A percentile compares a stretch with the other conserved stretches of the same genome.
Conservation (phyloP, 2,888 invertebrate species). For the Altica lythri region DNA sequence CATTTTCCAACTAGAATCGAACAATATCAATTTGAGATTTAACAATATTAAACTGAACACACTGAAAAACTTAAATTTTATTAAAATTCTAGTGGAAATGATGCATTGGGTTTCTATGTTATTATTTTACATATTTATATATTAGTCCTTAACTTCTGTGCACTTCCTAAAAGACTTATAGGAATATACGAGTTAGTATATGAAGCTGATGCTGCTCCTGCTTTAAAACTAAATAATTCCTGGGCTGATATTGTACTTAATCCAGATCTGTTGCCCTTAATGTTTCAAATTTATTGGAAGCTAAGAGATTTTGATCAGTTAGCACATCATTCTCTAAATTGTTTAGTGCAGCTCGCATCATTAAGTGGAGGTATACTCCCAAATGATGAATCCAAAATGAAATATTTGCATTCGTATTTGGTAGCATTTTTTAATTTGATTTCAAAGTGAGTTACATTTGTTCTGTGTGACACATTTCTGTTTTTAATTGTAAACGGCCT, state of each 20-base stretch:
- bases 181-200: constrained; percentile 73
- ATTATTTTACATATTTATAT: too few relatives aligned
- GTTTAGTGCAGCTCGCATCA: constrained; percentile 80
- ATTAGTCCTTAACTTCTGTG: constrained; percentile 39
- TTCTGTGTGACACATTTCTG: too few relatives aligned
- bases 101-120: too few relatives aligned
- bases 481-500: too few relatives aligned
- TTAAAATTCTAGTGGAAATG: too few relatives aligned
- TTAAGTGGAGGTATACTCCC: constrained; percentile 64
- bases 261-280: constrained; percentile 73
- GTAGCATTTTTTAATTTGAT: constrained; percentile 66
- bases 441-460: constrained; percentile 60
- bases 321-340: constrained; percentile 77
- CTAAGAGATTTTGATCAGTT: constrained; percentile 76
- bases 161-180: constrained; percentile 69
- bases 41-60: too few relatives aligned
- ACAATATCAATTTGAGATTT: too few relatives aligned
- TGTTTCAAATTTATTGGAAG: constrained; percentile 83
- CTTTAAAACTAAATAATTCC: constrained; percentile 65
- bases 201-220: constrained; percentile 66
- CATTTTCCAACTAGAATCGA: too few relatives aligned
- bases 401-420: constrained; percentile 65
- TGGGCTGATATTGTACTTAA: constrained; percentile 82
- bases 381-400: constrained; percentile 57
- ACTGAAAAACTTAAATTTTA: too few relatives aligned